Conservation (phyloP, 2,113 vertebrate species). For the Chaetodon auriga region DNA sequence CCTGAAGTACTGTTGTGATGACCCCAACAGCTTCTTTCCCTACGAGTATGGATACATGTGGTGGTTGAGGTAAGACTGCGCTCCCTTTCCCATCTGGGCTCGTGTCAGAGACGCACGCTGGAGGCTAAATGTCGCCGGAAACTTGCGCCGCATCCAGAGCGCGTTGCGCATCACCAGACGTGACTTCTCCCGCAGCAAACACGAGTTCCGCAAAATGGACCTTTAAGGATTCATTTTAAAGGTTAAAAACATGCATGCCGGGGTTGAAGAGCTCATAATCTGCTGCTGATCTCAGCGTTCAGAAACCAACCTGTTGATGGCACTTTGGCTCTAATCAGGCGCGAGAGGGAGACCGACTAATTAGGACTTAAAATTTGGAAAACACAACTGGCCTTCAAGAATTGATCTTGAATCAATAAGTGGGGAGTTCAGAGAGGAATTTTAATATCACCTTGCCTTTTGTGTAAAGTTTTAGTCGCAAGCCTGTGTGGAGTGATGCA, state of each 20-base stretch:
- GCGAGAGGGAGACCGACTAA: not conserved
- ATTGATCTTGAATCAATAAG: not conserved
- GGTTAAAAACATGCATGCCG: not conserved
- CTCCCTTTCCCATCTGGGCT: not conserved
- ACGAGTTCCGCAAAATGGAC: too few relatives aligned
- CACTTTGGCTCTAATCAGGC: not conserved
- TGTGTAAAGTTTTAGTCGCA: too few relatives aligned
- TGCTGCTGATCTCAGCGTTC: not conserved
- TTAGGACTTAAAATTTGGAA: not conserved
- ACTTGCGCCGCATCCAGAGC: not conserved
- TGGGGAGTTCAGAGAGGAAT: too few relatives aligned
- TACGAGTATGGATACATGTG: slow-evolving; percentile 94
- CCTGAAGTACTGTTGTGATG: slow-evolving; percentile 93
- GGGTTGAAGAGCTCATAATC: not conserved
- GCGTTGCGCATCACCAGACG: not conserved
- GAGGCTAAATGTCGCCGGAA: not conserved
- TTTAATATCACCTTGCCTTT: too few relatives aligned
- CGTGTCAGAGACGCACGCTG: not conserved
- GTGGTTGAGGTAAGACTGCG: slow-evolving; percentile 89
- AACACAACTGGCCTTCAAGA: not conserved
- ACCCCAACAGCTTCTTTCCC: slow-evolving; percentile 92
- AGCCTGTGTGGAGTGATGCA: too few relatives aligned
- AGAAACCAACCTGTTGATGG: slow-evolving; percentile 15
- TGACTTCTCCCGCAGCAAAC: not conserved
- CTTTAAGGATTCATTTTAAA: too few relatives aligned